phyloP scores from a whole-genome alignment of 35 echinoderm and acorn worm species.

The Diadema setosum region DNA sequence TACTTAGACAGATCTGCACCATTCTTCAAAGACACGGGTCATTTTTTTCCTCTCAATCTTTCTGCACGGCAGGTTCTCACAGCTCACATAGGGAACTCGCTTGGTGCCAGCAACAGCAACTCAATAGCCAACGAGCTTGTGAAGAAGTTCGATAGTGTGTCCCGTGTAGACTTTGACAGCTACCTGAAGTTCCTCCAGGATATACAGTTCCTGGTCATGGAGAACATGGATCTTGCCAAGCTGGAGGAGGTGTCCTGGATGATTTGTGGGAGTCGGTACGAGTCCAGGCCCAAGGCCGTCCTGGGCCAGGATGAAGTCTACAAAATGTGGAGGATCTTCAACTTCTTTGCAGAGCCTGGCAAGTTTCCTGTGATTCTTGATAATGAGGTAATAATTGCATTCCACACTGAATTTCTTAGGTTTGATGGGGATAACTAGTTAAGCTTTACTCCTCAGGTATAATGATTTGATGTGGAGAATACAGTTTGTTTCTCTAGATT shows the following conservation, averaged over 20 bases:
- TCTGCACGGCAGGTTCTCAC: slow-evolving; percentile 38
- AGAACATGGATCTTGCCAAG: slow-evolving; percentile 37
- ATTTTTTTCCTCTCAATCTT: background rate
- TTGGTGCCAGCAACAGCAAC: slow-evolving; percentile 35
- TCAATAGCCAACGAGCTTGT: slow-evolving; percentile 5
- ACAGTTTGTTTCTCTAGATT: too few relatives aligned
- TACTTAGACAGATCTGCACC: too few relatives aligned
- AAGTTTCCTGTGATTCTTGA: slow-evolving; percentile 19
- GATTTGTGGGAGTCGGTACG: slow-evolving; percentile 28
- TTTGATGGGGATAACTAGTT: too few relatives aligned
- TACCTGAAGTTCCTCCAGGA: slow-evolving; percentile 36
- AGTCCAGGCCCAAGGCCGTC: background rate
- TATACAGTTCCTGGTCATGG: slow-evolving; percentile 19
- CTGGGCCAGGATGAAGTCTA: background rate
- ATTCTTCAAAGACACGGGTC: too few relatives aligned
- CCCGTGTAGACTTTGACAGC: background rate
- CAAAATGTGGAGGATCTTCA: slow-evolving; percentile 57
- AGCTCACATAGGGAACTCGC: slow-evolving; percentile 48
- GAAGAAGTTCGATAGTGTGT: background rate
- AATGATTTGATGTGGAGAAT: too few relatives aligned
- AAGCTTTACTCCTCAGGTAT: too few relatives aligned
- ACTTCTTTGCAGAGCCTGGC: slow-evolving; percentile 50
- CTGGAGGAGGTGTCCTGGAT: slow-evolving; percentile 58
- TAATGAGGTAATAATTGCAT: background rate
- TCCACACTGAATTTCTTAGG: too few relatives aligned